Conservation (phyloP, 2,113 vertebrate species). For the Erpornis zantholeuca region DNA sequence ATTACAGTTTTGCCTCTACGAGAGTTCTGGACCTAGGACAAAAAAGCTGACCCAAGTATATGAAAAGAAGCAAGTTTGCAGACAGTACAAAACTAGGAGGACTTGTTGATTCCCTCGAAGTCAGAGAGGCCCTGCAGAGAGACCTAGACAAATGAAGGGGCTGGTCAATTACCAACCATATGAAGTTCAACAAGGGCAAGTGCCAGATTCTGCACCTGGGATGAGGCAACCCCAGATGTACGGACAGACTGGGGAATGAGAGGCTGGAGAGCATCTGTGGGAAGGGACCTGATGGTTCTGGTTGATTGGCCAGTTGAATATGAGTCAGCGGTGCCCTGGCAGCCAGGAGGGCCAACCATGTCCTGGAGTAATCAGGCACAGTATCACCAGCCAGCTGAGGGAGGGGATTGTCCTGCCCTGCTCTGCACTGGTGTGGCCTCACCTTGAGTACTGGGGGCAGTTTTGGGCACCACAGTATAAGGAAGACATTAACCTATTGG, state of each 20-base stretch:
- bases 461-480: not conserved
- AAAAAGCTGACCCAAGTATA: not conserved
- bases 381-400: not conserved
- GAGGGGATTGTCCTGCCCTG: not conserved
- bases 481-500: not conserved
- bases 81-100: too few relatives aligned
- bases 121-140: too few relatives aligned
- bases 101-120: too few relatives aligned
- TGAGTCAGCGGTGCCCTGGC: not conserved
- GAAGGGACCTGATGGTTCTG: not conserved
- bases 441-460: not conserved
- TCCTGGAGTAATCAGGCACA: not conserved
- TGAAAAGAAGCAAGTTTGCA: not conserved
- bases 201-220: too few relatives aligned
- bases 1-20: not conserved
- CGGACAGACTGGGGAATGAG: too few relatives aligned
- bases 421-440: not conserved
- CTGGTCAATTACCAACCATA: too few relatives aligned
- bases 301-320: not conserved
- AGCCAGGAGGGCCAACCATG: not conserved
- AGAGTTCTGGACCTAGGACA: not conserved
- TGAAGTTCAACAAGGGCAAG: too few relatives aligned
- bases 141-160: too few relatives aligned
- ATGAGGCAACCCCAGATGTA: too few relatives aligned
- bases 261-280: not conserved